Evolutionary conservation across 1,140 invertebrate species (phyloP).

Genomic region (Procambarus clarkii): DNA sequence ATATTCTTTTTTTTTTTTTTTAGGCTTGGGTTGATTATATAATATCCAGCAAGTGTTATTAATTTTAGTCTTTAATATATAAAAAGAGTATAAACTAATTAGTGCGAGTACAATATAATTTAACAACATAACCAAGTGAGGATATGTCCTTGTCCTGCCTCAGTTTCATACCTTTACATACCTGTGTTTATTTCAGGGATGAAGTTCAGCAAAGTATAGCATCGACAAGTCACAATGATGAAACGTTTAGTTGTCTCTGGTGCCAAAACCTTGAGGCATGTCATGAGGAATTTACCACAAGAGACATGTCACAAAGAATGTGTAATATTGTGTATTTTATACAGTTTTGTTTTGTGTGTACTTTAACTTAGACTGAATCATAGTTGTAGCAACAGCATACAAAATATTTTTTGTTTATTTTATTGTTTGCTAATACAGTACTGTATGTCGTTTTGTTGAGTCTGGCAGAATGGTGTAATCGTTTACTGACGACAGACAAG

Average conservation of each 20-base stretch:
- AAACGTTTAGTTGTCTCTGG: slow-evolving; percentile 42
- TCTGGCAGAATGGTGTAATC: slow-evolving; percentile 30
- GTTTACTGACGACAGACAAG: slow-evolving; percentile 42
- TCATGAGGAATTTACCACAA: slow-evolving; percentile 21
- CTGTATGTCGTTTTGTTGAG: slow-evolving; percentile 28
- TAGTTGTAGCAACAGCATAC: slow-evolving; percentile 44
- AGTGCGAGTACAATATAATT: too few species aligned
- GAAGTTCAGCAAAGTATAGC: slow-evolving; percentile 73
- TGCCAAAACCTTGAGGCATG: slow-evolving; percentile 57
- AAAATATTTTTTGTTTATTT: slow-evolving; percentile 32
- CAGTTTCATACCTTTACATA: neutral
- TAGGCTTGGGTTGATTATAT: too few species aligned
- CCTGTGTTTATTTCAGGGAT: slow-evolving; percentile 64
- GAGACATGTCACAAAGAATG: slow-evolving; percentile 38
- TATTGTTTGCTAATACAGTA: slow-evolving; percentile 28
- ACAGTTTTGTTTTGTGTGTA: slow-evolving; percentile 63
- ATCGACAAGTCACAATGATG: neutral
- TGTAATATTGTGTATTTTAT: slow-evolving; percentile 24
- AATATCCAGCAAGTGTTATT: too few species aligned
- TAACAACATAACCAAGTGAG: too few species aligned
- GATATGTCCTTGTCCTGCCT: too few species aligned
- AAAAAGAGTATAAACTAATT: too few species aligned
- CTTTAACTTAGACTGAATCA: slow-evolving; percentile 52
- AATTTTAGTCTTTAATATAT: too few species aligned
- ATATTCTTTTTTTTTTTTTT: too few species aligned